Conservation (phyloP, 2,797 vertebrate genomes). For the Momotus momota region DNA sequence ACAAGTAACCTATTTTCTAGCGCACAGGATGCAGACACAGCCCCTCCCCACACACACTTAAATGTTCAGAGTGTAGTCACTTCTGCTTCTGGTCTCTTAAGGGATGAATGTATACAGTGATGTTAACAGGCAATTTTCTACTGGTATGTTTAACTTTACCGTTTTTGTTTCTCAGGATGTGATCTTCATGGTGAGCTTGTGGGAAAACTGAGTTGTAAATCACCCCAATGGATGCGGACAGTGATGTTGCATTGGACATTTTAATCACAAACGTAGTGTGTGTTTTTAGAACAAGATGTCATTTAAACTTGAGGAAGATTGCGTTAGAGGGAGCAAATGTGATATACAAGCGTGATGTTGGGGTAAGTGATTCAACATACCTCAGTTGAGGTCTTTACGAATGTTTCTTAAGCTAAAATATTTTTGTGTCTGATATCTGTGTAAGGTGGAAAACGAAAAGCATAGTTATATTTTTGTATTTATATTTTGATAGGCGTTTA, state of each 20-base stretch:
- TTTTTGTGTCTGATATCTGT: neutral
- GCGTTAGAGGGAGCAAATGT: slow-evolving; percentile 96
- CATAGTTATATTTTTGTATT: neutral
- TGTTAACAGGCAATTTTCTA: neutral
- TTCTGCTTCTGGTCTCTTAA: slow-evolving; percentile 28
- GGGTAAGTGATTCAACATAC: slow-evolving; percentile 83
- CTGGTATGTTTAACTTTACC: slow-evolving; percentile 22
- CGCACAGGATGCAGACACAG: neutral
- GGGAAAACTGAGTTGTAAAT: slow-evolving; percentile 76
- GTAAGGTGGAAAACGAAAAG: neutral
- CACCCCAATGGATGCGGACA: slow-evolving; percentile 94
- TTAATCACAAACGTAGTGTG: slow-evolving; percentile 98
- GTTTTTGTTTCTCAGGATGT: slow-evolving; percentile 77
- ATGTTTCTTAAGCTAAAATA: neutral
- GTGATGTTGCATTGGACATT: slow-evolving; percentile 96
- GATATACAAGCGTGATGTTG: slow-evolving; percentile 97
- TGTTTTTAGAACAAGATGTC: slow-evolving; percentile 97
- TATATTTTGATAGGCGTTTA: neutral
- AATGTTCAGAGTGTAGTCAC: neutral
- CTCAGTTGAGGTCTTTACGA: neutral
- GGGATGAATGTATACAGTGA: neutral
- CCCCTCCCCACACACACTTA: neutral
- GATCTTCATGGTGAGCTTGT: slow-evolving; percentile 79
- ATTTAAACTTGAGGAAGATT: slow-evolving; percentile 97
- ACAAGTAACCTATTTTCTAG: neutral